Base-by-base conservation (phyloP, 2,888 invertebrate genomes). In the Kryphioiulus occultus region DNA sequence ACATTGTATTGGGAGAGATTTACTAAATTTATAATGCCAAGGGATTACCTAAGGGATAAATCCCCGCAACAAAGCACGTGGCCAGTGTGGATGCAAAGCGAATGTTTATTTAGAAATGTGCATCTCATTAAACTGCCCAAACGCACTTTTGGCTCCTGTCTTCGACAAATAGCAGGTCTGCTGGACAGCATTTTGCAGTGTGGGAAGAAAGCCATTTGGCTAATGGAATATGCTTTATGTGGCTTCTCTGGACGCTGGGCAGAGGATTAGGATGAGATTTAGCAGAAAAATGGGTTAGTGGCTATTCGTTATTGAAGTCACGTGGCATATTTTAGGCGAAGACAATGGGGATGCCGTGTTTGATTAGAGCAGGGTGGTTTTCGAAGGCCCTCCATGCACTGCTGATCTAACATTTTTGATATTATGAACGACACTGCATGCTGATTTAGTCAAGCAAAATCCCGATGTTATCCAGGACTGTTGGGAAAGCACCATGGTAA, bases 101-200 rank as follows among this genome's bases (percentile, higher is more conserved):
- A 68, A 68, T 68, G 68, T 68, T 68, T 68, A 68, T 68, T 68
- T 68, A 68, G 68, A 68, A 68, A 26, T 26, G 68, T 68, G 68
- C 68, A 68, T 68, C 68, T 68, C 68, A 68, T 68, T 68, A 68
- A 68, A 68, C 26, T 68, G 26, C 12, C 68, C 68, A 12, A n/a
- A 12, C 12, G 12, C 2, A 68, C n/a, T 22, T n/a, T 59, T n/a
- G 26, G 26, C 9, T 22, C 26, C 68, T 68, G 68, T 68, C 68
- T 68, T 68, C 26, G 2, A 26, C 68, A 68, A 68, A 68, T 26
- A 68, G 26, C 10, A 26, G 26, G 68, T 68, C 10, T n/a, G n/a
- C 53, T n/a, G 53, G 53, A 59, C 26, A 68, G 9, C 68, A 26
- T 68, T 68, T n/a, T 68, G n/a, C 68, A 68, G 68, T 68, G 68